Evolutionary conservation across 2,113 vertebrate genomes (phyloP).

Genomic region (Anoplopoma fimbria): DNA sequence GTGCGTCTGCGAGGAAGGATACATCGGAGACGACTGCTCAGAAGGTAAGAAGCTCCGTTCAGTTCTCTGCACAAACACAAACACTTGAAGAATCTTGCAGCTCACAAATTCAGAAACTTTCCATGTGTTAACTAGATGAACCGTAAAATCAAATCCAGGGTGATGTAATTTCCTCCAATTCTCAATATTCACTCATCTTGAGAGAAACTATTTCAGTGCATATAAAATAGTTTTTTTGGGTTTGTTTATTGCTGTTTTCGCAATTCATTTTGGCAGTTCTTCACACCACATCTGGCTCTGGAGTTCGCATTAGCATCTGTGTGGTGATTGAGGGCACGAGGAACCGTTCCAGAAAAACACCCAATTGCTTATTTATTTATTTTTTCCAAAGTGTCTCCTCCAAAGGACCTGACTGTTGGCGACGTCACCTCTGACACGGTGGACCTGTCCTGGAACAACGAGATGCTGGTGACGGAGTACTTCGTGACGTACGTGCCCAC

Average conservation of each 20-base stretch:
- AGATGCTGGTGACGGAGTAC: slow-evolving; percentile 92
- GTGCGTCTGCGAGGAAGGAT: slow-evolving; percentile 83
- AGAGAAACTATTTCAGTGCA: slow-evolving; percentile 35
- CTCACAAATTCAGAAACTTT: slow-evolving; percentile 34
- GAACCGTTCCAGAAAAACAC: slow-evolving; percentile 44
- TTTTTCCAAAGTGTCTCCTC: slow-evolving; percentile 89
- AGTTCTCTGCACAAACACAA: background rate
- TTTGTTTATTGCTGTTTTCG: slow-evolving; percentile 22
- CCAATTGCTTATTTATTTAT: background rate
- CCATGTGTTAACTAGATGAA: slow-evolving; percentile 30
- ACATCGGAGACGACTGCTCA: slow-evolving; percentile 81
- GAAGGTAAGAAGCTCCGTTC: slow-evolving; percentile 75
- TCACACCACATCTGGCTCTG: slow-evolving; percentile 65
- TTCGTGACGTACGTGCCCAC: slow-evolving; percentile 90
- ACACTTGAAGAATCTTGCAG: background rate
- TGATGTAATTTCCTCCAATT: slow-evolving; percentile 57
- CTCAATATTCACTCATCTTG: slow-evolving; percentile 40
- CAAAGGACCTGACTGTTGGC: slow-evolving; percentile 88
- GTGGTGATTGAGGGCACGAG: slow-evolving; percentile 25
- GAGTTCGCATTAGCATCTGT: slow-evolving; percentile 56
- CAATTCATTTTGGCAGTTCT: slow-evolving; percentile 47
- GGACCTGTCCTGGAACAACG: slow-evolving; percentile 92
- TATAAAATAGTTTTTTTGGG: slow-evolving; percentile 19
- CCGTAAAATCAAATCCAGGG: slow-evolving; percentile 37
- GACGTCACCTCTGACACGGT: slow-evolving; percentile 89